Conservation (phyloP, 1,140 invertebrate genomes). For the Heliconius hewitsoni region DNA sequence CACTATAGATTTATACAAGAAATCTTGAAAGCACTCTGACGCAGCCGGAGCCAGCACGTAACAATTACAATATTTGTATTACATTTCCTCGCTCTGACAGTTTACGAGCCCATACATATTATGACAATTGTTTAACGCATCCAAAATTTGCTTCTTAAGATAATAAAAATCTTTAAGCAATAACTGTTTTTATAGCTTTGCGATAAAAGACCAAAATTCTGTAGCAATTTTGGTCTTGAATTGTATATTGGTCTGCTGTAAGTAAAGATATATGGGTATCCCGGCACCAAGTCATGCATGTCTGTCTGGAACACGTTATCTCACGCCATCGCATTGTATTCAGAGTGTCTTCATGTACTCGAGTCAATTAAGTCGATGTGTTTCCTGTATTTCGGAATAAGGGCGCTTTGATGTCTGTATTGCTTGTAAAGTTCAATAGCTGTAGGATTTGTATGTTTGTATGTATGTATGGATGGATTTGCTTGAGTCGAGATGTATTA, state of each 20-base stretch:
- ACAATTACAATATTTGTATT: neutral
- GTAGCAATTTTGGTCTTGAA: neutral
- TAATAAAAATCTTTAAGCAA: neutral
- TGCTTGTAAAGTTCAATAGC: neutral
- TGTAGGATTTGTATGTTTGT: no score
- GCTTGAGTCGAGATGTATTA: no score
- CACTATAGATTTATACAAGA: neutral
- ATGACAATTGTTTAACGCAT: slow-evolving; percentile 5
- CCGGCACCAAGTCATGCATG: neutral
- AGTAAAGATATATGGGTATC: neutral
- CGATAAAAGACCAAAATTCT: neutral
- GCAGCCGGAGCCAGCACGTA: neutral
- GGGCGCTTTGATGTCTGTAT: neutral
- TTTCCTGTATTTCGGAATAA: neutral
- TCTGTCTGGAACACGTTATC: slow-evolving; percentile 4
- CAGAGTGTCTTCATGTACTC: slow-evolving; percentile 5
- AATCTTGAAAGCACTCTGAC: neutral
- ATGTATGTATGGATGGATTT: no score
- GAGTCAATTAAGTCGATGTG: slow-evolving; percentile 10
- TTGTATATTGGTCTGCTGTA: neutral
- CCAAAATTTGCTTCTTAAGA: neutral
- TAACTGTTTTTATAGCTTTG: neutral
- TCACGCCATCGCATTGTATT: slow-evolving; percentile 1
- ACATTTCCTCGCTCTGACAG: slow-evolving; percentile 10
- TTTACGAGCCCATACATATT: slow-evolving; percentile 7